Evolutionary conservation across 2,113 vertebrate genomes (phyloP).

Genomic region (Choloepus hoffmanni): DNA sequence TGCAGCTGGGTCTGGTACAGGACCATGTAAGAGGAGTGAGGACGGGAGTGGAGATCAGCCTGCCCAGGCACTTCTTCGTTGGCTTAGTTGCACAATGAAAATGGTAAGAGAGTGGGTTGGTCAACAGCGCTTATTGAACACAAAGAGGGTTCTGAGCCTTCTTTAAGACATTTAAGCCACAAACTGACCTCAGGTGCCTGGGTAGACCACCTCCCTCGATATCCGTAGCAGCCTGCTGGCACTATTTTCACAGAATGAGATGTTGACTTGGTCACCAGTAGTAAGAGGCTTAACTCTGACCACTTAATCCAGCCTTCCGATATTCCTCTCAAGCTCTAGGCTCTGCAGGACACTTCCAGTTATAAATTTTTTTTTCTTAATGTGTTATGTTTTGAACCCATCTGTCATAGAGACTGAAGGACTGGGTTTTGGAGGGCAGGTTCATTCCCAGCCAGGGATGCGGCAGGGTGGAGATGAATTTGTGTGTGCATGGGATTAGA

Average conservation of each 20-base stretch:
- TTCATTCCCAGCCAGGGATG: not conserved
- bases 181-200: not conserved
- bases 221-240: not conserved
- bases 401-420: not conserved
- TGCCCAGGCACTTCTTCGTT: not conserved
- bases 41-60: not conserved
- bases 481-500: not conserved
- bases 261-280: not conserved
- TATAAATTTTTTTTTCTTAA: not conserved
- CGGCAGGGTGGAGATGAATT: not conserved
- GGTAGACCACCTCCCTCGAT: not conserved
- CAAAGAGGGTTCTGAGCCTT: not conserved
- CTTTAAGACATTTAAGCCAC: not conserved
- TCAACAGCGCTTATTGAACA: not conserved
- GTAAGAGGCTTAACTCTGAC: not conserved
- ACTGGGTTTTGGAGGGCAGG: not conserved
- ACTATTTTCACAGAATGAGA: not conserved
- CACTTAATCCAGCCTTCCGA: conserved; percentile 11
- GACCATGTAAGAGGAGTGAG: not conserved
- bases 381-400: not conserved
- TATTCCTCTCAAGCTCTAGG: conserved; percentile 31
- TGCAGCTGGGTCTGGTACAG: not conserved
- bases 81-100: not conserved
- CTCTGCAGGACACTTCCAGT: not conserved
- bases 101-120: not conserved